phyloP scores from a whole-genome alignment of 2,113 vertebrate genomes.

The Salvelinus alpinus region DNA sequence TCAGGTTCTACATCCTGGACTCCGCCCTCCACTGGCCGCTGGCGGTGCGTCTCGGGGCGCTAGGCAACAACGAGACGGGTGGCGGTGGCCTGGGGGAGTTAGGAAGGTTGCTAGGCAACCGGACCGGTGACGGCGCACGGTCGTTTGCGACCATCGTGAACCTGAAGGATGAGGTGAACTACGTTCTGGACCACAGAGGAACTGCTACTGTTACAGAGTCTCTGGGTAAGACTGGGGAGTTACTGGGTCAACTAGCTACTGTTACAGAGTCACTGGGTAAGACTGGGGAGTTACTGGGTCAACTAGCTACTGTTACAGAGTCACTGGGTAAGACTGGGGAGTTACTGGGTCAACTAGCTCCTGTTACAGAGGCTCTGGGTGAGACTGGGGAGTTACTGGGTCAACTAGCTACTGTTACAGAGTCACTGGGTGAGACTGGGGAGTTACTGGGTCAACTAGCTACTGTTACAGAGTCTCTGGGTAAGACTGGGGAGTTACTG shows the following conservation, averaged over 20 bases:
- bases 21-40: slow-evolving; percentile 90
- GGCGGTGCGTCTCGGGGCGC: slow-evolving; percentile 86
- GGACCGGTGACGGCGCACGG: slow-evolving; percentile 38
- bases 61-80: slow-evolving; percentile 51
- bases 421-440: neutral
- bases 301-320: too few relatives aligned
- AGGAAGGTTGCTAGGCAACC: slow-evolving; percentile 61
- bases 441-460: neutral
- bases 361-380: too few relatives aligned
- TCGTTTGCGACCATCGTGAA: slow-evolving; percentile 89
- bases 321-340: too few relatives aligned
- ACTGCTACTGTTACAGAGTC: slow-evolving; percentile 73
- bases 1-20: slow-evolving; percentile 93
- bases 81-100: slow-evolving; percentile 41
- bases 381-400: too few relatives aligned
- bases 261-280: neutral
- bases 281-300: neutral
- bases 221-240: slow-evolving; percentile 78
- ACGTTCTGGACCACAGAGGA: slow-evolving; percentile 81
- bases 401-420: too few relatives aligned
- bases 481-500: neutral
- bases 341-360: too few relatives aligned
- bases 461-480: neutral
- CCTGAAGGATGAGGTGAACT: slow-evolving; percentile 91
- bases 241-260: neutral